Evolutionary conservation across 2,797 vertebrate species (phyloP).

Genomic region (Enteromius viviparus): DNA sequence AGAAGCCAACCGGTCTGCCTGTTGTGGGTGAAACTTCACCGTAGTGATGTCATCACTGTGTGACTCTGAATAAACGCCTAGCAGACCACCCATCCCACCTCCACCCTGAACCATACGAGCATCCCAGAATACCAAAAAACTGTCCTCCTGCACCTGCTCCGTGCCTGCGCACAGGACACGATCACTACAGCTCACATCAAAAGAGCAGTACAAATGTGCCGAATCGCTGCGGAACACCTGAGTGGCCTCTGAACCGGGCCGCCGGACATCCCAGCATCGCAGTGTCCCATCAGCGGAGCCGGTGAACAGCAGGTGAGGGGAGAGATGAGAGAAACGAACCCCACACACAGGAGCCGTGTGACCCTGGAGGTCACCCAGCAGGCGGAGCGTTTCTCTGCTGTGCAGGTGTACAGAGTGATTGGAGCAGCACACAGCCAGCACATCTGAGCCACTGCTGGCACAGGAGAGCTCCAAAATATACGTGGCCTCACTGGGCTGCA

Average conservation of each 20-base stretch:
- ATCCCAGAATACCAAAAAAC: slow-evolving; percentile 93
- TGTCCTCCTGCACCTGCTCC: slow-evolving; percentile 83
- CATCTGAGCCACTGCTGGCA: slow-evolving; percentile 40
- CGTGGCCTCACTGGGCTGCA: slow-evolving; percentile 70
- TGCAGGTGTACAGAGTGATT: slow-evolving; percentile 78
- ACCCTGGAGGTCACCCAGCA: slow-evolving; percentile 72
- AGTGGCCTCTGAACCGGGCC: slow-evolving; percentile 65
- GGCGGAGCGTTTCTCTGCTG: slow-evolving; percentile 76
- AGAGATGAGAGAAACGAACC: slow-evolving; percentile 75
- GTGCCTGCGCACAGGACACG: slow-evolving; percentile 88
- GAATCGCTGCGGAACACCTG: slow-evolving; percentile 82
- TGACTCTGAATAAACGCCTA: slow-evolving; percentile 92
- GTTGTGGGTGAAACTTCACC: slow-evolving; percentile 86
- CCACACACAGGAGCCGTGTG: slow-evolving; percentile 73
- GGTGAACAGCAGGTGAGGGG: slow-evolving; percentile 77
- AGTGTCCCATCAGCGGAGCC: slow-evolving; percentile 83
- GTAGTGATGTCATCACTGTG: slow-evolving; percentile 93
- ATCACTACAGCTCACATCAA: slow-evolving; percentile 85
- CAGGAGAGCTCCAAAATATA: slow-evolving; percentile 84
- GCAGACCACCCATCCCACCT: slow-evolving; percentile 60
- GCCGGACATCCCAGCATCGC: slow-evolving; percentile 85
- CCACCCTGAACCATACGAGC: slow-evolving; percentile 70
- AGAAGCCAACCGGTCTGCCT: slow-evolving; percentile 82
- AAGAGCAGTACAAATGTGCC: slow-evolving; percentile 82
- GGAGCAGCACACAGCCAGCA: slow-evolving; percentile 85